Base-by-base conservation (phyloP, 2,113 vertebrate species). In the Indri indri region DNA sequence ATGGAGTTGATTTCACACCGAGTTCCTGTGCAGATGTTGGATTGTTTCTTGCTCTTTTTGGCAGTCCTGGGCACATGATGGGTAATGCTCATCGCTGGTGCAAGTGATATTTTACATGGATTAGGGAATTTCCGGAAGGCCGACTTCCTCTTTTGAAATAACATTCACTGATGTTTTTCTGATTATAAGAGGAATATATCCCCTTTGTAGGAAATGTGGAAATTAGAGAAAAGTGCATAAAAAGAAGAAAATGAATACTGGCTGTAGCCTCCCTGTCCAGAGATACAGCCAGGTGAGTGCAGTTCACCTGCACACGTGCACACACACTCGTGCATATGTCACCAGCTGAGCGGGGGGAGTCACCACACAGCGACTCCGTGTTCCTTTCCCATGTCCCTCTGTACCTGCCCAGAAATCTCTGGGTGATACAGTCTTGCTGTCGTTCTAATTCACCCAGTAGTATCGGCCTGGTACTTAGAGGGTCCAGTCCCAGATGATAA, bases 11-110 rank as follows among this genome's bases (percentile, higher is more conserved):
- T 27, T 92, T 81, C 91, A 83, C 37, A 14, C 42, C 5, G 18
- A 83, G 89, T 95, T 98, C 96, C 93, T 96, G 88, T 54, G 17
- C 97, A 97, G 96, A 97, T 95, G 95, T 87, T 7, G 30, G 73
- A 54, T 40, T 57, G n/a, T 22, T 57, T 73, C 88, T 65, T 50
- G 68, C 27, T 71, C 89, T 91, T 50, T 87, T 65, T 61, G 74
- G 81, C 88, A 80, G 68, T 6, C 2, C 42, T 3, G 34, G 94
- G 77, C 84, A 63, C 5, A 20, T 10, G 65, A 50, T 45, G 73
- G 50, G 77, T 6, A 27, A 76, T 59, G 25, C 54, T 80, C 85
- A 30, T 45, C 59, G 50, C 71, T 68, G 22, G 57, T 23, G 11
- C 76, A 76, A 90, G 34, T 20, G 7, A n/a, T 85, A 30, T 50